These are phyloP conservation scores for Sclerurus mexicanus DNA, from an alignment of 2,113 vertebrate genomes.

Conservation along the genomic window DNA sequence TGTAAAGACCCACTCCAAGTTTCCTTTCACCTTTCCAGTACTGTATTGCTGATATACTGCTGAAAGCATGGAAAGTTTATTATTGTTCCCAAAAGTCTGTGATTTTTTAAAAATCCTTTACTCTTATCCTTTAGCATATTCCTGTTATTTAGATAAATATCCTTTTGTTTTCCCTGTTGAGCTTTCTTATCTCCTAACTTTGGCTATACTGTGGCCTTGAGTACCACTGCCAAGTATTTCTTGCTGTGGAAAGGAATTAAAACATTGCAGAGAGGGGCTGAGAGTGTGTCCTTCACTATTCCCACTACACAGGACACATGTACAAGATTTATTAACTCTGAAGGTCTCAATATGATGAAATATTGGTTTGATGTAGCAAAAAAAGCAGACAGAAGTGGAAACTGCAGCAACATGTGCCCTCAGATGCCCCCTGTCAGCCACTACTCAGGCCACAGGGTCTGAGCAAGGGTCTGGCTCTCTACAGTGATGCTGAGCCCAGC, in stretches of 20 bases:
- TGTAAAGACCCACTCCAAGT: slow-evolving; percentile 16
- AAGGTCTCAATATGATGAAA: background rate
- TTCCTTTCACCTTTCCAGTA: slow-evolving; percentile 11
- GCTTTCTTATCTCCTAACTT: slow-evolving; percentile 23
- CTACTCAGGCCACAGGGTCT: background rate
- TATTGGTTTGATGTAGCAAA: background rate
- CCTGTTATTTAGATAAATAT: slow-evolving; percentile 21
- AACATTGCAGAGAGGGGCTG: background rate
- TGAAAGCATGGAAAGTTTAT: slow-evolving; percentile 27
- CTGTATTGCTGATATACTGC: background rate
- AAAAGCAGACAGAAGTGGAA: background rate
- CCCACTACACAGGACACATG: background rate
- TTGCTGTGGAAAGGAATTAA: slow-evolving; percentile 11
- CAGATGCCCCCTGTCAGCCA: background rate
- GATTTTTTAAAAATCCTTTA: background rate
- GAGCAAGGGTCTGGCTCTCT: background rate
- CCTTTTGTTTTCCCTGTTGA: slow-evolving; percentile 23
- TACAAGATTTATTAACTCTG: background rate
- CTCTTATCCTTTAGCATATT: background rate
- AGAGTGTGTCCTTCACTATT: background rate
- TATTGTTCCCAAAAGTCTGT: slow-evolving; percentile 19
- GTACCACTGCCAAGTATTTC: background rate
- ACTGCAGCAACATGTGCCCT: background rate
- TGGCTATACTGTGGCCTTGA: background rate
- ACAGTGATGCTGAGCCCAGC: background rate